Conservation (phyloP, 2,888 invertebrate genomes). For the Chymomyza fuscimana region DNA sequence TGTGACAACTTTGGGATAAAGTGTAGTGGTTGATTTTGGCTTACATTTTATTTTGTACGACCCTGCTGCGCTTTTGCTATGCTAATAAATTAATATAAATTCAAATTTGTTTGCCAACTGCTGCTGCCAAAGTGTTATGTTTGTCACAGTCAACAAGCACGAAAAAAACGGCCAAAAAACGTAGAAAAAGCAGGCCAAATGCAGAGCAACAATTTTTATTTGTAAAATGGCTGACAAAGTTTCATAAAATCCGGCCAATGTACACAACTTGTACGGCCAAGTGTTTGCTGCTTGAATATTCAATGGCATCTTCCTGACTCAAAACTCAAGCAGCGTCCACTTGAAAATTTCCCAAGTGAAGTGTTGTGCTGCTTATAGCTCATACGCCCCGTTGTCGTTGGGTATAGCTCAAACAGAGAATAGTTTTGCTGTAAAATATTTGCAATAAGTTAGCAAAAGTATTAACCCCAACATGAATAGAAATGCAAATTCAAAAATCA, state of each 20-base stretch:
- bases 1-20: slow-evolving; percentile 35
- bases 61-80: slow-evolving; percentile 69
- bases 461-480: slow-evolving; percentile 4
- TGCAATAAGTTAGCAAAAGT: not conserved
- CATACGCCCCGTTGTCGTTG: not conserved
- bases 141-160: slow-evolving; percentile 42
- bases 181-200: slow-evolving; percentile 26
- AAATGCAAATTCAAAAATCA: slow-evolving; percentile 18
- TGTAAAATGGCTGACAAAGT: slow-evolving; percentile 57
- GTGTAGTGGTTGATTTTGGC: slow-evolving; percentile 15
- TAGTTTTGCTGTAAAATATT: not conserved
- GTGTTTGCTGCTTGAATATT: slow-evolving; percentile 65
- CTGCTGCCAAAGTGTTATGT: slow-evolving; percentile 70
- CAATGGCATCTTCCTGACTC: slow-evolving; percentile 66
- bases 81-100: slow-evolving; percentile 79
- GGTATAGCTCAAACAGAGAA: not conserved
- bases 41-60: slow-evolving; percentile 10
- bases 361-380: not conserved
- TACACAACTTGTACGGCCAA: slow-evolving; percentile 16
- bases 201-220: slow-evolving; percentile 50
- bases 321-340: slow-evolving; percentile 35
- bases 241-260: slow-evolving; percentile 63
- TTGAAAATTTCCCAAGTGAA: not conserved
- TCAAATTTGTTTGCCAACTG: slow-evolving; percentile 77
- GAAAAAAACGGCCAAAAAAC: not conserved